These are phyloP conservation scores for Metopia argyrocephala DNA, from an alignment of 2,888 invertebrate species.

Conservation along the genomic window DNA sequence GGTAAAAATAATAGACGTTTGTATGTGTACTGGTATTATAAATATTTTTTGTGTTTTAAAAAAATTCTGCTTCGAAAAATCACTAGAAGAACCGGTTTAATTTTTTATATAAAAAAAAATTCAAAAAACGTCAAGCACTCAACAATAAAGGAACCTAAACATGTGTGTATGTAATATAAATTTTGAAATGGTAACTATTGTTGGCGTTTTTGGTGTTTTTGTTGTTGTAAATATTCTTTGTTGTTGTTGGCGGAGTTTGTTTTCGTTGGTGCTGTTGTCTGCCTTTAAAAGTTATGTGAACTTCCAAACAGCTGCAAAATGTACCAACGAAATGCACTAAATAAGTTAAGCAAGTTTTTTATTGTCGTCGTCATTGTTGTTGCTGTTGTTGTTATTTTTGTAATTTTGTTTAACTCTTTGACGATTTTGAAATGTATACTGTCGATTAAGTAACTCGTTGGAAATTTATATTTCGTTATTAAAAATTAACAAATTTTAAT, in stretches of 20 bases:
- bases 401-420: neutral
- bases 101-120: conserved; percentile 8
- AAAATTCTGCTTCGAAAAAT: conserved; percentile 58
- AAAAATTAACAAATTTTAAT: neutral
- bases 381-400: neutral
- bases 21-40: no score
- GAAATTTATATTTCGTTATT: neutral
- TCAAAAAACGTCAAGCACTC: conserved; percentile 34
- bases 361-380: no score
- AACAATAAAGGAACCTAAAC: conserved; percentile 37
- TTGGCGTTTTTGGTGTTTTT: conserved; percentile 27
- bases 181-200: conserved; percentile 48
- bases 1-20: conserved; percentile 28
- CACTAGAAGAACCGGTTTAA: conserved; percentile 60
- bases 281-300: conserved; percentile 49
- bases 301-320: conserved; percentile 59
- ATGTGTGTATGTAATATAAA: conserved; percentile 23
- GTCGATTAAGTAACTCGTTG: conserved; percentile 41
- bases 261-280: conserved; percentile 12
- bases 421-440: conserved; percentile 29
- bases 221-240: conserved; percentile 8
- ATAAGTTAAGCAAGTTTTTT: conserved; percentile 42
- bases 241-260: conserved; percentile 45
- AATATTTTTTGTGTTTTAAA: neutral
- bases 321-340: conserved; percentile 46